phyloP scores from a whole-genome alignment of 2,113 vertebrate species.

The Campylomormyrus numenius region DNA sequence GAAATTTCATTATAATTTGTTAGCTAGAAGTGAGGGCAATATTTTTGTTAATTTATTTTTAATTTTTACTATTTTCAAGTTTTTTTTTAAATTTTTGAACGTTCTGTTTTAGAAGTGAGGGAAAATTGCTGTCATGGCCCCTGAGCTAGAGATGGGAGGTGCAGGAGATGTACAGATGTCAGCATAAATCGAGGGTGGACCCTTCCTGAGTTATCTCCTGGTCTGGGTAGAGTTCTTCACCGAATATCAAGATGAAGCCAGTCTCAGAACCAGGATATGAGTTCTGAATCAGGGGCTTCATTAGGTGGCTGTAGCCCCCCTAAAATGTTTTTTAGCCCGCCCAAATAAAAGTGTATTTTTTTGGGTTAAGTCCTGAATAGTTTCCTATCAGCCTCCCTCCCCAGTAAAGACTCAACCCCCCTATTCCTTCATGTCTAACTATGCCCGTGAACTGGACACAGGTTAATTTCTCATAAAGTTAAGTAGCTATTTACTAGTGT shows the following conservation, averaged over 20 bases:
- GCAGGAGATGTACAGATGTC: slow-evolving; percentile 46
- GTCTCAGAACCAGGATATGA: background rate
- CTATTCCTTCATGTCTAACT: too few species aligned
- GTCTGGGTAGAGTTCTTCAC: background rate
- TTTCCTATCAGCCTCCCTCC: too few species aligned
- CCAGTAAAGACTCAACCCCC: too few species aligned
- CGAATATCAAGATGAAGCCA: background rate
- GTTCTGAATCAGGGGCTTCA: too few species aligned
- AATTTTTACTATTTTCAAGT: background rate
- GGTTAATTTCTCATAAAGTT: background rate
- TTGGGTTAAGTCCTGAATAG: too few species aligned
- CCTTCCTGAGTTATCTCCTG: slow-evolving; percentile 32
- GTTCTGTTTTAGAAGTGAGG: slow-evolving; percentile 22
- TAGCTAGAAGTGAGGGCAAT: background rate
- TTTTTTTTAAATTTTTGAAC: background rate
- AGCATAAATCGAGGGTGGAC: slow-evolving; percentile 40
- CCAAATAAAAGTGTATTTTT: too few species aligned
- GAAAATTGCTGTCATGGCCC: slow-evolving; percentile 35
- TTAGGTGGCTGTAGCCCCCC: too few species aligned
- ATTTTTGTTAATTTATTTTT: background rate
- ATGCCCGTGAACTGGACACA: background rate
- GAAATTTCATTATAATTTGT: background rate
- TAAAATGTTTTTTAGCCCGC: too few species aligned
- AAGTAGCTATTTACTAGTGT: background rate
- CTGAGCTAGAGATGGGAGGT: slow-evolving; percentile 44